Evolutionary conservation across 1,140 invertebrate species (phyloP), one percentile per base, ranked within the genome.

Genomic region (Drosophila micromelanica): DNA sequence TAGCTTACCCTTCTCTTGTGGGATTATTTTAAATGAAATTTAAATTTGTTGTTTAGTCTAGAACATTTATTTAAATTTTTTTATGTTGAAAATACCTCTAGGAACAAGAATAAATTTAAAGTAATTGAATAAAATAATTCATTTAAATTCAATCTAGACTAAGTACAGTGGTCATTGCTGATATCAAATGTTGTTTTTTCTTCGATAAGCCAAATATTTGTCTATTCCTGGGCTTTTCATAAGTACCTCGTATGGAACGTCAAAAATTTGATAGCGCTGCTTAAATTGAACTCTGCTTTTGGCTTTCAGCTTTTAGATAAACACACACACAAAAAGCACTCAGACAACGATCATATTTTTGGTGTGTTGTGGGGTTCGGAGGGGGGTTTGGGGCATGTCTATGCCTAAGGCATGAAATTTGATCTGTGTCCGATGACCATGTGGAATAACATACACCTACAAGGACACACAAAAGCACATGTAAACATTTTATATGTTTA

Each of bases 351-450:
- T 59, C 46, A 37, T 59, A 59, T 69, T 30, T 30, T 6, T 13
- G 46, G 27, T 7, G 30, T 9, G 13, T 5, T 9, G 13, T 5
- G 7, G 13, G 12, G 12, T 3, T 17, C 0, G 1, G 56, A 20
- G 30, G 27, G n/a, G 13, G 4, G n/a, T n/a, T n/a, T 2, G 8
- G n/a, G 23, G 38, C 59, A 40, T 54, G n/a, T 15, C 12, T 13
- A 27, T 13, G 65, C 64, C 64, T 48, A 32, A 15, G 61, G 75
- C 32, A 12, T 17, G 46, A 49, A 78, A 79, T 65, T 80, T 59
- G 60, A 85, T 73, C 51, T 55, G 35, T 52, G 11, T 35, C 60
- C 63, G 56, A 63, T 52, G 76, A 46, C 60, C 59, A 68, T 51
- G 51, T 23, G 37, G 12, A 32, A 15, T 49, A 59, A 40, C 15